Conservation (phyloP, 2,113 vertebrate species). For the Balaenoptera acutorostrata region DNA sequence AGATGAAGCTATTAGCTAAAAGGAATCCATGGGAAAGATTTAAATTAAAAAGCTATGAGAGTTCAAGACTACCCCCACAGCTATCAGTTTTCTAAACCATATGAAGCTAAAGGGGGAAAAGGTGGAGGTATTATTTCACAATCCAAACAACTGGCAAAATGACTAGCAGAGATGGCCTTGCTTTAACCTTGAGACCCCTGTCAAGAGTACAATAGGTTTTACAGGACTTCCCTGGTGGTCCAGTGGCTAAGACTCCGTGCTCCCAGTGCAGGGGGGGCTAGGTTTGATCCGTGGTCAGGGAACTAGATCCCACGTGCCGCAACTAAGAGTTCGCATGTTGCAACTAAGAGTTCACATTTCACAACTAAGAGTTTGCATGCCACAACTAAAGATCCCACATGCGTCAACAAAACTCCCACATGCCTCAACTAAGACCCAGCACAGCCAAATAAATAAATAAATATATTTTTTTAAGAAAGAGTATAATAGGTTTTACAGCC, state of each 20-base stretch:
- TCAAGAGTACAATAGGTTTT: neutral
- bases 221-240: neutral
- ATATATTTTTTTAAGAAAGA: neutral
- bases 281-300: too few species aligned
- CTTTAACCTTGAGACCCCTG: neutral
- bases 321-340: too few species aligned
- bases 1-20: conserved; percentile 5
- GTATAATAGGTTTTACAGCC: neutral
- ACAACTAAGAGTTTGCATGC: too few species aligned
- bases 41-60: conserved; percentile 22
- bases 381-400: too few species aligned
- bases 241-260: too few species aligned
- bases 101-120: neutral
- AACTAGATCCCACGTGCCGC: too few species aligned
- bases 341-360: too few species aligned
- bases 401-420: too few species aligned
- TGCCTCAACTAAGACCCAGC: too few species aligned
- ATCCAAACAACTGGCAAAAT: neutral
- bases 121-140: neutral
- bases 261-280: too few species aligned
- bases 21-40: neutral
- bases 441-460: too few species aligned
- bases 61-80: neutral
- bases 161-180: neutral
- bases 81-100: neutral